phyloP scores from a whole-genome alignment of 2,113 vertebrate genomes.

The Mola mola region DNA sequence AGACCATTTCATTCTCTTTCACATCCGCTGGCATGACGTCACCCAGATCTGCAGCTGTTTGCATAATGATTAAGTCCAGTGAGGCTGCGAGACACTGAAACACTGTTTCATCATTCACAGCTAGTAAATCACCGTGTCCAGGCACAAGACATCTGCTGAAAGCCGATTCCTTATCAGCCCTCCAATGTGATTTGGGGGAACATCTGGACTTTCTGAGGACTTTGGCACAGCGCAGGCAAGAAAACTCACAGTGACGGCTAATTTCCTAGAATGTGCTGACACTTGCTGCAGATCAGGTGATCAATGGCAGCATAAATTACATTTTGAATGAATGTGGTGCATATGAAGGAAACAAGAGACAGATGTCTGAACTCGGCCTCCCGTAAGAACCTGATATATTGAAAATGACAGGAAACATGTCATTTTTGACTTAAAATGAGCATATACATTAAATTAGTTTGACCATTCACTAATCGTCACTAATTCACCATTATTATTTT shows the following conservation, averaged over 20 bases:
- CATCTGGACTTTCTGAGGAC: conserved; percentile 68
- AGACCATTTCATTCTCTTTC: conserved; percentile 32
- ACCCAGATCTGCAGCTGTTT: conserved; percentile 62
- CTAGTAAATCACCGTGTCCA: conserved; percentile 60
- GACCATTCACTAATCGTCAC: background rate
- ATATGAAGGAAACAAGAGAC: conserved; percentile 27
- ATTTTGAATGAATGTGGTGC: conserved; percentile 9
- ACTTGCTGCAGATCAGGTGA: conserved; percentile 43
- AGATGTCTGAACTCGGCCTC: conserved; percentile 1
- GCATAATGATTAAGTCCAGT: conserved; percentile 59
- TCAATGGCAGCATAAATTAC: conserved; percentile 21
- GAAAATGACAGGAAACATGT: conserved; percentile 23
- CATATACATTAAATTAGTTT: background rate
- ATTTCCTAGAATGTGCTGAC: conserved; percentile 54
- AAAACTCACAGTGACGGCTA: conserved; percentile 43
- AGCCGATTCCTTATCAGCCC: conserved; percentile 64
- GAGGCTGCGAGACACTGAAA: conserved; percentile 50
- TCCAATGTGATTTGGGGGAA: conserved; percentile 47
- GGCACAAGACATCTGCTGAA: conserved; percentile 64
- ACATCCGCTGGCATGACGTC: conserved; percentile 57
- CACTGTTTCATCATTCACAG: conserved; percentile 69
- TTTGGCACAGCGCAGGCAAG: conserved; percentile 32
- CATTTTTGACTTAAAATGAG: conserved; percentile 8
- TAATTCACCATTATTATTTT: no score
- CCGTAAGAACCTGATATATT: conserved; percentile 5